Evolutionary conservation across 2,888 invertebrate species (phyloP).

Genomic region (Andrena camellia): DNA sequence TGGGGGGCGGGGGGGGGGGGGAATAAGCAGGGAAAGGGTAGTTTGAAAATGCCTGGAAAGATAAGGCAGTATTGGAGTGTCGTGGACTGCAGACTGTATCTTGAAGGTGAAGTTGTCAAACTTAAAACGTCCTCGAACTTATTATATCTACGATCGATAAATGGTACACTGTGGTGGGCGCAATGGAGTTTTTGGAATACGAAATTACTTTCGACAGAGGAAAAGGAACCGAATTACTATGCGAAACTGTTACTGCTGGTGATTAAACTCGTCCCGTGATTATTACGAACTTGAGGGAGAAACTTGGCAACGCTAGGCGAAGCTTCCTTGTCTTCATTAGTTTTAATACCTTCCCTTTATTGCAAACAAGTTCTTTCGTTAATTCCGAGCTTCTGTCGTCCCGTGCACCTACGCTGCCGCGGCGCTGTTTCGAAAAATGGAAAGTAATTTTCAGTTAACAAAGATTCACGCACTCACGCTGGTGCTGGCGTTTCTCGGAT

Average conservation of each 20-base stretch:
- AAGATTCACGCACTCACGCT: background rate
- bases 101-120: constrained; percentile 8
- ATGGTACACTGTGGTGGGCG: background rate
- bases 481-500: constrained; percentile 12
- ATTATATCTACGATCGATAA: constrained; percentile 11
- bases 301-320: constrained; percentile 12
- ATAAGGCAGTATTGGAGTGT: too few species aligned
- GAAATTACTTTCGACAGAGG: constrained; percentile 1
- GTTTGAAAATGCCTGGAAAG: too few species aligned
- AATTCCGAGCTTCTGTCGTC: constrained; percentile 9
- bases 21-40: too few species aligned
- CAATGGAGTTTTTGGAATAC: background rate
- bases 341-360: constrained; percentile 24
- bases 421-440: constrained; percentile 7
- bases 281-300: constrained; percentile 21
- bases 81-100: background rate
- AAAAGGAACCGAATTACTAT: constrained; percentile 13
- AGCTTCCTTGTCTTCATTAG: constrained; percentile 2
- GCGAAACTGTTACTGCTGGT: constrained; percentile 16
- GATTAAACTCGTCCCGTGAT: constrained; percentile 32
- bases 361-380: constrained; percentile 29
- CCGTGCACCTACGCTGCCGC: background rate
- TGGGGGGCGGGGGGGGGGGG: too few species aligned
- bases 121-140: background rate
- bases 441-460: constrained; percentile 36